Conservation (phyloP, 1,140 invertebrate genomes). For the Matsumurasca onukii region DNA sequence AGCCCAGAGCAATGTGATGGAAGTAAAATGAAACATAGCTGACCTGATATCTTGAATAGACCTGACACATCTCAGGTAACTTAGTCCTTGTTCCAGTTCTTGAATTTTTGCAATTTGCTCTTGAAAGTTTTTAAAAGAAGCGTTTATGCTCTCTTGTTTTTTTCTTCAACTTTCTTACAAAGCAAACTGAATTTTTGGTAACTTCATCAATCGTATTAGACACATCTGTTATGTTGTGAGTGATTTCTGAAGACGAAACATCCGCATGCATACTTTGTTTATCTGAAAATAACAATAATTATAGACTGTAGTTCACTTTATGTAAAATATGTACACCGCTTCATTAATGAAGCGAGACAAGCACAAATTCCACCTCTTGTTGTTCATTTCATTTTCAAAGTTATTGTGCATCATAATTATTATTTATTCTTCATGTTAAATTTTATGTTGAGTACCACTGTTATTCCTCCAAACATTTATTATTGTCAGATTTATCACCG, state of each 20-base stretch:
- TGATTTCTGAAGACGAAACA: constrained; percentile 43
- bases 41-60: constrained; percentile 66
- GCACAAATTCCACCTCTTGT: too few relatives aligned
- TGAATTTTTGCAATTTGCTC: constrained; percentile 57
- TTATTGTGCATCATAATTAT: too few relatives aligned
- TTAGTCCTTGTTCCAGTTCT: constrained; percentile 58
- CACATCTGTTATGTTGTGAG: constrained; percentile 3
- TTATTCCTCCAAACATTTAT: too few relatives aligned
- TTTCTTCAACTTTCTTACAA: background rate
- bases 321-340: too few relatives aligned
- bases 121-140: constrained; percentile 46
- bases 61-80: constrained; percentile 64
- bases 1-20: constrained; percentile 13
- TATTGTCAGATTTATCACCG: too few relatives aligned
- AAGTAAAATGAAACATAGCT: constrained; percentile 28
- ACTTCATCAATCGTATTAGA: constrained; percentile 41
- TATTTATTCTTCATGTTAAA: too few relatives aligned
- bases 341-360: too few relatives aligned
- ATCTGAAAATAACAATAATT: background rate
- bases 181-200: constrained; percentile 7
- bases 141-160: constrained; percentile 12
- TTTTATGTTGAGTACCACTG: too few relatives aligned
- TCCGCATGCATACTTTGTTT: constrained; percentile 48
- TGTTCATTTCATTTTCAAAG: too few relatives aligned
- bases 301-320: too few relatives aligned